phyloP scores from a whole-genome alignment of 2,797 vertebrate genomes.

The Acrossocheilus fasciatus region DNA sequence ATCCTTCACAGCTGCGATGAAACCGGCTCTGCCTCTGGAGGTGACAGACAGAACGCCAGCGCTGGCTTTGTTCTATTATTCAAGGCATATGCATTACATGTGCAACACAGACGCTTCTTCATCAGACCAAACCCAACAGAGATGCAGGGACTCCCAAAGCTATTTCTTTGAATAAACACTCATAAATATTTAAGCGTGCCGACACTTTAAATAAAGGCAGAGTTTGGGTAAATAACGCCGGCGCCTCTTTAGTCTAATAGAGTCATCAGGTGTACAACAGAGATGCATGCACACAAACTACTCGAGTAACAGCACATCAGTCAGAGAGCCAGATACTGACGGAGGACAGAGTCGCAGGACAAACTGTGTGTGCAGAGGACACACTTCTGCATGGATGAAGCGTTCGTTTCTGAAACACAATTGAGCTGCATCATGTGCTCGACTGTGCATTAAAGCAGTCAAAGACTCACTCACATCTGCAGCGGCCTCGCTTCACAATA shows the following conservation, averaged over 20 bases:
- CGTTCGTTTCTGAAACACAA: slow-evolving; percentile 31
- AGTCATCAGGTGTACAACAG: not conserved
- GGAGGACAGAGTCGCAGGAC: not conserved
- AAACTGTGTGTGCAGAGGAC: not conserved
- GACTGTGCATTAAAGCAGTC: slow-evolving; percentile 53
- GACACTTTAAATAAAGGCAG: slow-evolving; percentile 50
- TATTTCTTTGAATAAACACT: slow-evolving; percentile 41
- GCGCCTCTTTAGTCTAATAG: not conserved
- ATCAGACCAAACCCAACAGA: slow-evolving; percentile 46
- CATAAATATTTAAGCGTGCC: slow-evolving; percentile 45
- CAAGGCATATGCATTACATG: slow-evolving; percentile 1
- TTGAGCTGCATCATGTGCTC: slow-evolving; percentile 47
- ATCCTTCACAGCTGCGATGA: not conserved
- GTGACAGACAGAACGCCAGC: not conserved
- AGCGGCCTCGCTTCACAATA: not conserved
- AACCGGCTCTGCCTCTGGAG: slow-evolving; percentile 8
- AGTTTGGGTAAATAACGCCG: slow-evolving; percentile 42
- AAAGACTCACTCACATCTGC: slow-evolving; percentile 38
- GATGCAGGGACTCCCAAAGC: slow-evolving; percentile 36
- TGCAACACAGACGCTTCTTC: slow-evolving; percentile 6
- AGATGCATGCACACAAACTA: not conserved
- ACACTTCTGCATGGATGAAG: slow-evolving; percentile 15
- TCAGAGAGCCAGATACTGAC: not conserved
- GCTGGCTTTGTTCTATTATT: slow-evolving; percentile 40
- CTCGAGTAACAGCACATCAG: not conserved